A percentile compares a stretch with the other conserved stretches of the same genome.
Evolutionary conservation across 2,888 invertebrate genomes (phyloP).

Genomic region (Watsonalla cultraria): DNA sequence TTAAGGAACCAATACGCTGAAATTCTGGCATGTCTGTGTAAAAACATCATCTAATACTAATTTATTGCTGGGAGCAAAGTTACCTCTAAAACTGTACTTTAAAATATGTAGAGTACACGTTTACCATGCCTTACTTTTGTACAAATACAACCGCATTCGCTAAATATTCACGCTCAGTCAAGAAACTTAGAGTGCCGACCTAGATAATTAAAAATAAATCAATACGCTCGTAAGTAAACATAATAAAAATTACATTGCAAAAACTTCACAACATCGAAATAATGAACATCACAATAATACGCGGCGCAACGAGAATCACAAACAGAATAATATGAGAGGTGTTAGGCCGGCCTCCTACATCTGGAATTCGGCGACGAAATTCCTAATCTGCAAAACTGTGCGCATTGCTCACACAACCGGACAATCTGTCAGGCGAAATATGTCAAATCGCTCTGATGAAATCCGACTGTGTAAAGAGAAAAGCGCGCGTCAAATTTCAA

Average conservation of each 20-base stretch:
- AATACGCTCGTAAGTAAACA: constrained; percentile 35
- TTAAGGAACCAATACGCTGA: constrained; percentile 75
- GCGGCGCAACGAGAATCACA: constrained; percentile 48
- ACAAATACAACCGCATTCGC: constrained; percentile 59
- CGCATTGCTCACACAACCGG: too few relatives aligned
- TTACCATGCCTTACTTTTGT: constrained; percentile 66
- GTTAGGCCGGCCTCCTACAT: too few relatives aligned
- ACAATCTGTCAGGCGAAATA: too few relatives aligned
- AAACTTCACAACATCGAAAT: constrained; percentile 43
- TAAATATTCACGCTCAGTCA: constrained; percentile 58
- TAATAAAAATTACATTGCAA: constrained; percentile 34
- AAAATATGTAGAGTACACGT: constrained; percentile 67
- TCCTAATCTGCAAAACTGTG: too few relatives aligned
- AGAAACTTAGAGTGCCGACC: constrained; percentile 45
- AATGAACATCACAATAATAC: constrained; percentile 44
- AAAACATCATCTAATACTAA: constrained; percentile 55
- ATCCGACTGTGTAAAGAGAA: too few relatives aligned
- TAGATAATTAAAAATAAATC: constrained; percentile 27
- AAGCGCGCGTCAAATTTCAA: too few relatives aligned
- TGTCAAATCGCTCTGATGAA: too few relatives aligned
- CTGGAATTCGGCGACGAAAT: not conserved
- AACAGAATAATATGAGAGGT: constrained; percentile 33
- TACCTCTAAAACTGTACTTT: constrained; percentile 68
- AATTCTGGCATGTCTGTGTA: constrained; percentile 66
- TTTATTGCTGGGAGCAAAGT: constrained; percentile 66